These are phyloP conservation scores for Nasalis larvatus DNA, from an alignment of 2,113 vertebrate genomes.

Conservation along the genomic window DNA sequence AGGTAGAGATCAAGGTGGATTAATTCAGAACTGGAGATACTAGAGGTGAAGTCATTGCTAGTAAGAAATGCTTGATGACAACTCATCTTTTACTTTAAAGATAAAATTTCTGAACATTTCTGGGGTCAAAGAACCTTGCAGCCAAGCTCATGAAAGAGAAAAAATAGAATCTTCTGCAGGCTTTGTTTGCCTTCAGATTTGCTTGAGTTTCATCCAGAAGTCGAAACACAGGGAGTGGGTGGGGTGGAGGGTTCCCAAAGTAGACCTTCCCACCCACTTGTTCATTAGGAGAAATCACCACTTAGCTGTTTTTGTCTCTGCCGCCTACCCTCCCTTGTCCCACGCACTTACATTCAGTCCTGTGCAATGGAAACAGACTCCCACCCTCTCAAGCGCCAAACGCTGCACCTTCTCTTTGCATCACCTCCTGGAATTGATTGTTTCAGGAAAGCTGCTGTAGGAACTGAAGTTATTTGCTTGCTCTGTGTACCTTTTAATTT, in stretches of 20 bases:
- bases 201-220: slow-evolving; percentile 57
- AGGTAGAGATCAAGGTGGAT: not conserved
- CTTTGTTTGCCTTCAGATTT: slow-evolving; percentile 51
- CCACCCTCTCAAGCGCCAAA: slow-evolving; percentile 49
- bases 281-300: slow-evolving; percentile 78
- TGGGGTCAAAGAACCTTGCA: slow-evolving; percentile 8
- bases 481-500: not conserved
- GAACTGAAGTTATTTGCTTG: not conserved
- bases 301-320: slow-evolving; percentile 68
- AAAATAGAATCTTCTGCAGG: not conserved
- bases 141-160: not conserved
- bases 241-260: slow-evolving; percentile 75
- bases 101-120: slow-evolving; percentile 21
- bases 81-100: not conserved
- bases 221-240: slow-evolving; percentile 61
- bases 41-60: not conserved
- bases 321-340: slow-evolving; percentile 63
- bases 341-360: slow-evolving; percentile 72
- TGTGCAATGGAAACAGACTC: slow-evolving; percentile 41
- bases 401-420: not conserved
- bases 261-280: slow-evolving; percentile 70
- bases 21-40: not conserved
- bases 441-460: not conserved
- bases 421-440: not conserved
- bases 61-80: not conserved